A percentile compares a stretch with the other conserved stretches of the same genome.
These are phyloP conservation scores for Crenichthys baileyi DNA, from an alignment of 2,797 vertebrate genomes.

Conservation along the genomic window DNA sequence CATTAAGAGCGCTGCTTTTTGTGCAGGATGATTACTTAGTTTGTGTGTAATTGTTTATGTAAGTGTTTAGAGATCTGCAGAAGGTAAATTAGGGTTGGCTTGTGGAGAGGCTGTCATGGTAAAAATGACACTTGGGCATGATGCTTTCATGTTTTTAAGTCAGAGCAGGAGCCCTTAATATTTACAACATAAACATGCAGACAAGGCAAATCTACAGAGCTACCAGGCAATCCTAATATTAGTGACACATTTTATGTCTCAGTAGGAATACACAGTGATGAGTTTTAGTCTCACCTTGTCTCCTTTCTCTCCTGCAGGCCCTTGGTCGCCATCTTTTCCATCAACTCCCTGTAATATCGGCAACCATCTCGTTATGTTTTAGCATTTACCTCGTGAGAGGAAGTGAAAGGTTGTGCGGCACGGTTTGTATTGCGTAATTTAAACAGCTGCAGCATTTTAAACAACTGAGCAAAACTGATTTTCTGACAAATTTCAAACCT, in stretches of 20 bases:
- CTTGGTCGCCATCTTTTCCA: conserved; percentile 84
- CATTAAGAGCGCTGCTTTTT: conserved; percentile 44
- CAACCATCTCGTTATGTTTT: neutral
- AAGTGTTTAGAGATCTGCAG: conserved; percentile 34
- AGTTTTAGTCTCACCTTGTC: conserved; percentile 81
- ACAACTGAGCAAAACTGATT: neutral
- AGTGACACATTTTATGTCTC: neutral
- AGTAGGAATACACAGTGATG: neutral
- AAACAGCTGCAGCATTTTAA: neutral
- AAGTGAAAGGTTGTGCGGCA: too few relatives aligned
- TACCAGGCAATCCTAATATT: neutral
- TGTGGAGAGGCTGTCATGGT: neutral
- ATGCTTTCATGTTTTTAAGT: neutral
- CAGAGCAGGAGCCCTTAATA: neutral
- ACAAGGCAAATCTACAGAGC: neutral
- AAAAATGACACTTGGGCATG: conserved; percentile 8
- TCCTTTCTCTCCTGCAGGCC: conserved; percentile 84
- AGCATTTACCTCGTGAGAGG: neutral
- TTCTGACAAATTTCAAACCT: neutral
- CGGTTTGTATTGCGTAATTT: too few relatives aligned
- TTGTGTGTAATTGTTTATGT: conserved; percentile 53
- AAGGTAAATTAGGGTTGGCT: conserved; percentile 38
- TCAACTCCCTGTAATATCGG: conserved; percentile 82
- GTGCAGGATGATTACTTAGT: conserved; percentile 29
- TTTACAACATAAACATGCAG: neutral